A percentile compares a stretch with the other conserved stretches of the same genome.
Evolutionary conservation across 2,797 vertebrate genomes (phyloP).

Genomic region (Limosa lapponica): DNA sequence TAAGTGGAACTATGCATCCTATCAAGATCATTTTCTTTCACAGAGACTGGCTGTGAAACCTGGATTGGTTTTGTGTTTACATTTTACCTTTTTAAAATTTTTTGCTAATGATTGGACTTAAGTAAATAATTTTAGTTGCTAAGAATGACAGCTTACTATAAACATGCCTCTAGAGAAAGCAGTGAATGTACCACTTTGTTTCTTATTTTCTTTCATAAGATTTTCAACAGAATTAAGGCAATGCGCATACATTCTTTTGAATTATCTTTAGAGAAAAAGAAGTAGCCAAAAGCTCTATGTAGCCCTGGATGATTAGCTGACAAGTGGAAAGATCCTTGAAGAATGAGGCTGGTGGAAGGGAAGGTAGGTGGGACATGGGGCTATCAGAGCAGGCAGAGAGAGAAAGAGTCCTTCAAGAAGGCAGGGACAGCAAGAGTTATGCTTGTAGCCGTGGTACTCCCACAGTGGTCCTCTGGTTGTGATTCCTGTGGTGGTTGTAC

Average conservation of each 20-base stretch:
- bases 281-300: neutral
- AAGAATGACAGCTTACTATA: neutral
- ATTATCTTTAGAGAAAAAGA: neutral
- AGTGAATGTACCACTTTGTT: neutral
- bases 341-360: neutral
- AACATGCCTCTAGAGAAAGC: neutral
- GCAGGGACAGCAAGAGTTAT: neutral
- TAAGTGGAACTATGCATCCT: neutral
- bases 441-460: neutral
- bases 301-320: neutral
- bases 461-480: neutral
- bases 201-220: neutral
- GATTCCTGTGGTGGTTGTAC: neutral
- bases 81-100: neutral
- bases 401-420: neutral
- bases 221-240: neutral
- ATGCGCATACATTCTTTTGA: neutral
- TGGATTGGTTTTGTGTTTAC: neutral
- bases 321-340: neutral
- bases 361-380: neutral
- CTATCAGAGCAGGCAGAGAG: neutral
- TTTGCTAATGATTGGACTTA: neutral
- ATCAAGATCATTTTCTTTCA: neutral
- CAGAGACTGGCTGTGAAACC: neutral
- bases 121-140: neutral